These are phyloP conservation scores for Alcis repandata DNA, from an alignment of 2,888 invertebrate genomes.

Conservation along the genomic window DNA sequence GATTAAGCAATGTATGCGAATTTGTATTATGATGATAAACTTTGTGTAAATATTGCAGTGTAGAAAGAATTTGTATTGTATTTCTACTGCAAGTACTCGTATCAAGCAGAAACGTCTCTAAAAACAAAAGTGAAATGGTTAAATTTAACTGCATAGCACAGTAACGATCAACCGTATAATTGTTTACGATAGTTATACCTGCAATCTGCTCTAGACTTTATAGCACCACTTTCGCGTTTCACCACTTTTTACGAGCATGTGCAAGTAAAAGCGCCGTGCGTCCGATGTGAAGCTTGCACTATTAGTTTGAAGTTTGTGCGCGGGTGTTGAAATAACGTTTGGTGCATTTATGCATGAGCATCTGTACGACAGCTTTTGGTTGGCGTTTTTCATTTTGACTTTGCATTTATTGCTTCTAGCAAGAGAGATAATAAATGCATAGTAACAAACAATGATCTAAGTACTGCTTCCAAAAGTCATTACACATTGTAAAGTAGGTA, in stretches of 20 bases:
- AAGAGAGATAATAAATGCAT: no score
- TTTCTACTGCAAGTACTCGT: neutral
- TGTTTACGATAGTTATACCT: neutral
- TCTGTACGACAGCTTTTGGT: neutral
- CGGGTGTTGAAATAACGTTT: neutral
- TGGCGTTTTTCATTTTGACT: neutral
- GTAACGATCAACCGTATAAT: neutral
- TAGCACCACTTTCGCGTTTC: constrained; percentile 6
- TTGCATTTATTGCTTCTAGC: no score
- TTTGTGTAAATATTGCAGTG: no score
- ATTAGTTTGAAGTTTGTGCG: constrained; percentile 10
- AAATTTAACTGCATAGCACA: neutral
- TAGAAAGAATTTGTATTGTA: neutral
- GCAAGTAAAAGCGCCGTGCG: neutral
- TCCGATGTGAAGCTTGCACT: neutral
- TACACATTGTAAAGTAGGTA: no score
- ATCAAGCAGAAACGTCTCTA: no score
- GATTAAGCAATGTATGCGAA: no score
- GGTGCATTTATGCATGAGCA: neutral
- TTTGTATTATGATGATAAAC: no score
- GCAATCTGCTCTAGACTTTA: constrained; percentile 1
- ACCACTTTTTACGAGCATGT: constrained; percentile 12
- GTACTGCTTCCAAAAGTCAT: no score
- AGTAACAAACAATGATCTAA: no score
- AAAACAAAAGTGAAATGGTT: no score